Evolutionary conservation across 2,113 vertebrate species (phyloP), one percentile per base, ranked within the genome.

Genomic region (Zonotrichia leucophrys): DNA sequence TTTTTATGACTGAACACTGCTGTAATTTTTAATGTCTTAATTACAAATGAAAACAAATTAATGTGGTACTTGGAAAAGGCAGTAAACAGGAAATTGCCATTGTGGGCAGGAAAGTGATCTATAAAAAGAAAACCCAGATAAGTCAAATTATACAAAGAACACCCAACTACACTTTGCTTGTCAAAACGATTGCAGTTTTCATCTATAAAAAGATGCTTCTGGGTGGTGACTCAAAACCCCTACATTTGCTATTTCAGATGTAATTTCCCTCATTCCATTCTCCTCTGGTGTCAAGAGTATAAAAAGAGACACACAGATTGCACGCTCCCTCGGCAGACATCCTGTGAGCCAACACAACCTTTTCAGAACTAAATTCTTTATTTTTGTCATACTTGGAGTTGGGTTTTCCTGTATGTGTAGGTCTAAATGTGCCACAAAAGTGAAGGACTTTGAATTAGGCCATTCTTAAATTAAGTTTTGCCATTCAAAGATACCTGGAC

Each of bases 221-320:
- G 96, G 93, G 92, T 95, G 79, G 92, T 97, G 95, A 97, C 90
- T 95, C 95, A 97, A 95, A 95, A 35, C 56, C 96, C 73, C 41
- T 95, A 83, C 82, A 86, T 96, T 96, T 96, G 89, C 89, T 95
- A 49, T 94, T 96, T 96, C 93, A 89, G 79, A 96, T 89, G 78
- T 85, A 94, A 96, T 94, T 96, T 96, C n/a, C 88, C 50, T 96
- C 74, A 82, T 94, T 90, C 82, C 42, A 12, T 94, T 95, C 88
- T 95, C 76, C 79, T 90, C 64, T 95, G 76, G 80, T 96, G 88
- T 95, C 90, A 94, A 46, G 76, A 78, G 87, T 66, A 92, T 95
- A 83, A 96, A 95, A 94, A 96, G 69, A 90, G 73, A 70, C 55
- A 68, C 78, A 78, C 81, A 95, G 91, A 88, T 93, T 94, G 79